Base-by-base conservation (phyloP, 2,888 invertebrate genomes). In the Hydrotaea cyrtoneurina region DNA sequence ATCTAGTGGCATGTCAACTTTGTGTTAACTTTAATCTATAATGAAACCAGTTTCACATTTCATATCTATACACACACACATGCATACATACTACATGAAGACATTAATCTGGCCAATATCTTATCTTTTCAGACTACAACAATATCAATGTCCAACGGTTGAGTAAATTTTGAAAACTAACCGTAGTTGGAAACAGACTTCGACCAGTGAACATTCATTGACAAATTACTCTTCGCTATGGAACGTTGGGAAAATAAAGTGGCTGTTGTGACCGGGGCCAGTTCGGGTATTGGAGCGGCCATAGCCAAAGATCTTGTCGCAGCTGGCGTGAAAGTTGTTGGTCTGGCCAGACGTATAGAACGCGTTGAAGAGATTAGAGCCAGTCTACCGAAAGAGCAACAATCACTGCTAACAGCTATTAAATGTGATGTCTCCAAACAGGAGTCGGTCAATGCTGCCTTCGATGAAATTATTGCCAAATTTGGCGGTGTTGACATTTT, bases 251-350 rank as follows among this genome's bases (percentile, higher is more conserved):
- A 88, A 3, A 94, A 94, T 82, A 93, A 93, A 87, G 93, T 94
- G 0, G 95, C 94, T 0, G 93, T 95, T 19, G 94, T 95, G 66
- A 95, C 95, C 0, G 95, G 95, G 0, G 94, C 94, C 10, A 94
- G 94, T 89, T 92, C 93, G 0, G 95, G 95, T 2, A 95, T 95
- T 76, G 95, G 94, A 31, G 93, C 93, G 3, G 93, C 93, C 3
- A 92, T 93, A 53, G 91, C 91, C 4, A 87, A 89, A 79, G 91
- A 92, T 73, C 89, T 94, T 53, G 92, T 93, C 0, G 89, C 91
- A 46, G 90, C 92, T 3, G 95, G 94, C 0, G 86, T 95, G 78
- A 92, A 92, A 75, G 94, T 95, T 0, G 92, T 94, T 0, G 94
- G 93, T 0, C 89, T 94, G 85, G 94, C 94, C 0, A 90, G 94